Evolutionary conservation across 2,888 invertebrate species (phyloP).

Genomic region (Hydroisotoma schaefferi): DNA sequence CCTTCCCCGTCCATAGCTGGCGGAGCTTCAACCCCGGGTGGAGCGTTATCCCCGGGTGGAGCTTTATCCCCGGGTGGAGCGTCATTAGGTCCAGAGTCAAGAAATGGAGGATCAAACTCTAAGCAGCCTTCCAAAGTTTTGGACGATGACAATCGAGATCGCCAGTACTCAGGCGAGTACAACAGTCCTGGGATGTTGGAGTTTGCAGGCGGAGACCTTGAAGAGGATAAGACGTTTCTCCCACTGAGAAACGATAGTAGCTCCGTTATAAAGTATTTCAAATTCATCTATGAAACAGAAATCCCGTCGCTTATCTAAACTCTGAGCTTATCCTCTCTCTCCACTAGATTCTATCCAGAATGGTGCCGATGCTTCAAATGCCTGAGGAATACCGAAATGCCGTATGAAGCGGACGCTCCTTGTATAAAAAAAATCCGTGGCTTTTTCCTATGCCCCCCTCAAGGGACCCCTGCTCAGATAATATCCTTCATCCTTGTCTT

Average conservation of each 20-base stretch:
- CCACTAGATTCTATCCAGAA: constrained; percentile 43
- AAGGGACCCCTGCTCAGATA: constrained; percentile 75
- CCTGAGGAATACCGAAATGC: constrained; percentile 2
- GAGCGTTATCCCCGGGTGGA: too few species aligned
- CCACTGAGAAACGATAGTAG: constrained; percentile 29
- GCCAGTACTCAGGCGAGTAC: too few species aligned
- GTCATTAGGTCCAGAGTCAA: too few species aligned
- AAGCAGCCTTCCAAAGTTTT: too few species aligned
- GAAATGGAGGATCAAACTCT: too few species aligned
- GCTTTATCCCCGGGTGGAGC: too few species aligned
- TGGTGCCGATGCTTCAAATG: constrained; percentile 39
- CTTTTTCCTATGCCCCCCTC: constrained; percentile 65
- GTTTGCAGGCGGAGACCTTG: constrained; percentile 19
- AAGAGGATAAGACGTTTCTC: constrained; percentile 14
- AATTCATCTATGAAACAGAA: background rate
- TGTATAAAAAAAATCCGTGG: constrained; percentile 13
- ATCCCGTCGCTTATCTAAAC: background rate
- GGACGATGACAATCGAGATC: too few species aligned
- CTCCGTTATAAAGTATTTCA: constrained; percentile 38
- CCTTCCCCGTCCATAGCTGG: too few species aligned
- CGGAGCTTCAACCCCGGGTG: too few species aligned
- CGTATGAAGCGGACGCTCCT: constrained; percentile 14
- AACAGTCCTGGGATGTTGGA: constrained; percentile 22
- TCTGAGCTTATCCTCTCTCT: background rate
- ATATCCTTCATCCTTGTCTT: constrained; percentile 68